These are phyloP conservation scores for Eulemur rubriventer DNA, from an alignment of 2,797 vertebrate genomes.

Conservation along the genomic window DNA sequence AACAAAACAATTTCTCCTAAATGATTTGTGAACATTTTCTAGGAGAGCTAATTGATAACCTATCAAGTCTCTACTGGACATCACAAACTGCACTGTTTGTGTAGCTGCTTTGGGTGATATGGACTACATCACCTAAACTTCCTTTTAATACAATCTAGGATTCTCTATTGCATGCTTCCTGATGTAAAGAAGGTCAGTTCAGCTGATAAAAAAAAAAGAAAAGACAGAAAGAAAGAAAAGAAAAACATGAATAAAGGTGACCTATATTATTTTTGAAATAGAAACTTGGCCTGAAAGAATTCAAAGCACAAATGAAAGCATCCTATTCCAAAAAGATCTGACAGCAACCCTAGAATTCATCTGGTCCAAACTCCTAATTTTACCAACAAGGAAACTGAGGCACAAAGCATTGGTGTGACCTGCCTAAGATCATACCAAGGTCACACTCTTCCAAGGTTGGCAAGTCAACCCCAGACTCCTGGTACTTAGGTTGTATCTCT, in stretches of 20 bases:
- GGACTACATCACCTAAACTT: neutral
- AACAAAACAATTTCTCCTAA: neutral
- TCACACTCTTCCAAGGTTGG: neutral
- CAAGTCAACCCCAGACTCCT: neutral
- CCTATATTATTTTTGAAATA: conserved; percentile 60
- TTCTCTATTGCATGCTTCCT: neutral
- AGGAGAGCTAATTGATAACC: neutral
- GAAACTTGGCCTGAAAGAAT: conserved; percentile 27
- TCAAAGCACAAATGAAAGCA: conserved; percentile 54
- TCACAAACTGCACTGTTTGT: neutral
- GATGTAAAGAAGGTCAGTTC: conserved; percentile 14
- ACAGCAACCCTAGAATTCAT: neutral
- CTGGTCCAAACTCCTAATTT: neutral
- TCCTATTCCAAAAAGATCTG: neutral
- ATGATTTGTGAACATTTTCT: neutral
- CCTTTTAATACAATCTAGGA: neutral
- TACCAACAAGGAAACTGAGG: neutral
- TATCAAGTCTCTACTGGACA: neutral
- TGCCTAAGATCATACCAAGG: neutral
- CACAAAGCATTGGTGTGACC: neutral
- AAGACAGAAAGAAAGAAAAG: neutral
- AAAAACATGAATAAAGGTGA: neutral
- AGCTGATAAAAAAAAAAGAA: neutral
- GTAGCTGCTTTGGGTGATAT: neutral
- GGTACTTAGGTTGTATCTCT: neutral